These are phyloP conservation scores for Centropristis striata DNA, from an alignment of 2,113 vertebrate genomes.

Conservation along the genomic window DNA sequence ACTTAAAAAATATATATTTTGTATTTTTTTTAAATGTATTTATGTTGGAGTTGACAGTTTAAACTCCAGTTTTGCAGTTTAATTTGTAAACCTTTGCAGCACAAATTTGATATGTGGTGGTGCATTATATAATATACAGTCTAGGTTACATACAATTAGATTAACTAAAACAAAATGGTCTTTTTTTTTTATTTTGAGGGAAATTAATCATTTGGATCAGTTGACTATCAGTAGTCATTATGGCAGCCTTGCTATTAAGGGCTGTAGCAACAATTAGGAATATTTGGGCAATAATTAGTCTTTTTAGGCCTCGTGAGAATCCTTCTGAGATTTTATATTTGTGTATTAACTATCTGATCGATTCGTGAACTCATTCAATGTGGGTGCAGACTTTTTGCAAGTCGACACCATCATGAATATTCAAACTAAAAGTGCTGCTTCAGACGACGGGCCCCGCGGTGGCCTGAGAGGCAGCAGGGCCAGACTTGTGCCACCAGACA, in stretches of 20 bases:
- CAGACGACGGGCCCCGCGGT: neutral
- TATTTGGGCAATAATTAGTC: neutral
- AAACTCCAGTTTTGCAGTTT: too few species aligned
- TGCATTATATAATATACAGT: too few species aligned
- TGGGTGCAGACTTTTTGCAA: neutral
- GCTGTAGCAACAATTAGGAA: neutral
- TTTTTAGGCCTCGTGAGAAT: neutral
- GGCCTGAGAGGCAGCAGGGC: neutral
- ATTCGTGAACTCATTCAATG: neutral
- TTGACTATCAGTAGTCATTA: too few species aligned
- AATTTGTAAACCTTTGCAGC: too few species aligned
- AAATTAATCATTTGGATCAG: too few species aligned
- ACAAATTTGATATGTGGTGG: too few species aligned
- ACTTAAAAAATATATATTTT: too few species aligned
- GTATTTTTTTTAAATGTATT: too few species aligned
- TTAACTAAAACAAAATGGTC: too few species aligned
- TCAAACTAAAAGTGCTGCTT: neutral
- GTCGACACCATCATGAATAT: constrained; percentile 6
- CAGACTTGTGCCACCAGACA: neutral
- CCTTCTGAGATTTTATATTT: neutral
- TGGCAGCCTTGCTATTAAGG: neutral
- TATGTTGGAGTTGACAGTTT: too few species aligned
- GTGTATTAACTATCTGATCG: neutral
- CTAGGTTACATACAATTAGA: too few species aligned
- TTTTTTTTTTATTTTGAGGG: too few species aligned